phyloP scores from a whole-genome alignment of 2,797 vertebrate species.

The Danio tinwini region DNA sequence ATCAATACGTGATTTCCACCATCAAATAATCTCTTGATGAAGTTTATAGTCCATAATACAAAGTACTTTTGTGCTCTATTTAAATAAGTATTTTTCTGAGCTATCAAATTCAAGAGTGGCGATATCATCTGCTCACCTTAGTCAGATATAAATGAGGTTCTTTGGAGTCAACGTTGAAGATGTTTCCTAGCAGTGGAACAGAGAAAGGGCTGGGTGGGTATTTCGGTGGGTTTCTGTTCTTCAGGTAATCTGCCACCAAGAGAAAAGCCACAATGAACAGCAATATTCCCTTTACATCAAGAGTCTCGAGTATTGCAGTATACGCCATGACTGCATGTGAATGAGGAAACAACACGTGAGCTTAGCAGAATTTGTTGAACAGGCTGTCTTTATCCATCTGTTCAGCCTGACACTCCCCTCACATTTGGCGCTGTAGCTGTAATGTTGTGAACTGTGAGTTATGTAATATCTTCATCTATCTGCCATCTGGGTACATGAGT shows the following conservation, averaged over 20 bases:
- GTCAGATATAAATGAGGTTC: slow-evolving; percentile 82
- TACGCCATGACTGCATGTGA: neutral
- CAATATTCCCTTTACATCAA: slow-evolving; percentile 66
- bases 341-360: neutral
- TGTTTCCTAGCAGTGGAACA: slow-evolving; percentile 82
- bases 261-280: slow-evolving; percentile 66
- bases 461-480: neutral
- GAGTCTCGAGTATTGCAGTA: neutral
- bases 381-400: neutral
- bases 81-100: neutral
- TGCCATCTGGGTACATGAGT: too few relatives aligned
- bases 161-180: slow-evolving; percentile 77
- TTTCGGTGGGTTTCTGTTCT: slow-evolving; percentile 74
- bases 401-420: slow-evolving; percentile 16
- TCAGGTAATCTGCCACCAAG: slow-evolving; percentile 70
- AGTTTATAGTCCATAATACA: neutral
- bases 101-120: neutral
- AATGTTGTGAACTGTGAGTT: neutral
- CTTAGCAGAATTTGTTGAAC: neutral
- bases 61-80: neutral
- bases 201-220: slow-evolving; percentile 81
- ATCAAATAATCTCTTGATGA: too few relatives aligned
- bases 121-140: slow-evolving; percentile 75
- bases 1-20: neutral
- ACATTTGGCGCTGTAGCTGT: neutral